Base-by-base conservation (phyloP, 2,888 invertebrate species). In the Leptinotarsa juncta region DNA sequence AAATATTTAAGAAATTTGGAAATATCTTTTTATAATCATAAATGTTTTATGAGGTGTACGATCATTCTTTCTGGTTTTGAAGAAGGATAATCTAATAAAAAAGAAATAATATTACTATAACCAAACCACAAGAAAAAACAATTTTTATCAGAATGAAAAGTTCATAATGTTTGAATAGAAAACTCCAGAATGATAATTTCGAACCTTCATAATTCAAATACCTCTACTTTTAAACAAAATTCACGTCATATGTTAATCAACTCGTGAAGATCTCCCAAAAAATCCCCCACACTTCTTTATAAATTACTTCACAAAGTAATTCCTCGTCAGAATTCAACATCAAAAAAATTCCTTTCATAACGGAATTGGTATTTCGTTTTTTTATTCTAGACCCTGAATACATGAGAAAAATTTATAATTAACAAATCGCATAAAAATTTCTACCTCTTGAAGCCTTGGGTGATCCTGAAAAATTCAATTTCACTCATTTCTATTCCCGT, bases 401-500 rank as follows among this genome's bases (percentile, higher is more conserved):
- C 18, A 53, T 53, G 18, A 53, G 53, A 18, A 18, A 53, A 53
- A 53, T 53, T 53, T 53, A 53, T 53, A 16, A 53, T 53, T 16
- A 53, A 18, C 0, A 53, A 53, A 18, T 53, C n/a, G 18, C 53
- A 53, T 53, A 10, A 18, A 14, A 16, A 57, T 20, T 57, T 57
- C 57, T 42, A 42, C 2, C 57, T 23, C 12, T 20, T 15, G 51
- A 4, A 16, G 15, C 15, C 57, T 16, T 23, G 20, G 23, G 3
- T 57, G 57, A 57, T 57, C 57, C 57, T 14, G 20, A 14, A 57
- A 20, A 57, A 57, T 57, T 57, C 20, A 57, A 57, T 57, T 57
- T 26, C 57, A 55, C 55, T 18, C 55, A 57, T 57, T 20, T 15
- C 20, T 23, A 18, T 23, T 23, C 57, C 15, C 14, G 4, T 23